phyloP scores from a whole-genome alignment of 1,140 invertebrate genomes.

The Holotrichia oblita region DNA sequence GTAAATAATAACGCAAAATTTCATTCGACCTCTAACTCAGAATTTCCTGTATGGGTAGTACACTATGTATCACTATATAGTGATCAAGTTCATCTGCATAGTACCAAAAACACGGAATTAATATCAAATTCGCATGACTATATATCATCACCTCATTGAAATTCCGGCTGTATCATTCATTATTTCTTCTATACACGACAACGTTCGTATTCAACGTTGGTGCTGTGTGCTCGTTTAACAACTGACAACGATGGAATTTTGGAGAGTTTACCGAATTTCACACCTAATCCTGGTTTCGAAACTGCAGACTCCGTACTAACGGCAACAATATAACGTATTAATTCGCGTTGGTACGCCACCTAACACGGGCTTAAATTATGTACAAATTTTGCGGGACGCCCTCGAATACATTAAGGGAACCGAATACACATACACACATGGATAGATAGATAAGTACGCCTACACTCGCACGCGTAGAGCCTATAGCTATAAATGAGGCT shows the following conservation, averaged over 20 bases:
- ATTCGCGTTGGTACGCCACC: conserved; percentile 14
- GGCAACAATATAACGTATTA: conserved; percentile 19
- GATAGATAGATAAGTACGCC: not conserved
- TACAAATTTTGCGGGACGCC: conserved; percentile 15
- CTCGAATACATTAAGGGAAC: conserved; percentile 16
- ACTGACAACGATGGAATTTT: not conserved
- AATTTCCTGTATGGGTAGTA: no score
- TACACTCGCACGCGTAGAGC: not conserved
- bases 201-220: not conserved
- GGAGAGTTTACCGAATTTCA: conserved; percentile 11
- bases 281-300: conserved; percentile 11
- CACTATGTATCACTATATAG: not conserved
- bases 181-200: not conserved
- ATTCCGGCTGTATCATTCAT: not conserved
- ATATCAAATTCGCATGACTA: not conserved
- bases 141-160: conserved; percentile 8
- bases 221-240: not conserved
- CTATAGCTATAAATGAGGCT: not conserved
- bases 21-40: no score
- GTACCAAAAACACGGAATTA: not conserved
- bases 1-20: no score
- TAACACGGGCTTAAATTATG: conserved; percentile 20
- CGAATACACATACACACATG: not conserved
- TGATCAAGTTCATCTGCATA: not conserved
- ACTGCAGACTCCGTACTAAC: not conserved